Evolutionary conservation across 1,140 invertebrate species (phyloP).

Genomic region (Drosophila pruinosa): DNA sequence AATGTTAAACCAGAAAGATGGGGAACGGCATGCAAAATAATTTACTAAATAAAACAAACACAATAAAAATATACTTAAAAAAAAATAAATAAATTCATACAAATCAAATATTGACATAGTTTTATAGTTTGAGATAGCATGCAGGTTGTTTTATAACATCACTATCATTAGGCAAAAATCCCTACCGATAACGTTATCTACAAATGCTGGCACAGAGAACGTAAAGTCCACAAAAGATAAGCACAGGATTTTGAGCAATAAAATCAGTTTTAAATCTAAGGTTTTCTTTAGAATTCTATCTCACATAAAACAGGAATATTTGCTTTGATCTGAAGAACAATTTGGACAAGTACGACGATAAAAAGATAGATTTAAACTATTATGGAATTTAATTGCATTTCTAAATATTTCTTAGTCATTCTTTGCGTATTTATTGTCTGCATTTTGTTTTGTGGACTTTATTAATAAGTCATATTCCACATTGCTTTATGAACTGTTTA

Average conservation of each 20-base stretch:
- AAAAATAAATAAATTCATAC: not conserved
- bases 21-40: too few relatives aligned
- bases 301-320: too few relatives aligned
- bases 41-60: not conserved
- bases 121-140: not conserved
- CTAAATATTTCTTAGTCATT: too few relatives aligned
- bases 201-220: not conserved
- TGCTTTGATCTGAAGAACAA: too few relatives aligned
- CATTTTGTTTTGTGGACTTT: too few relatives aligned
- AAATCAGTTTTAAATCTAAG: not conserved
- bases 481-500: too few relatives aligned
- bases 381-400: too few relatives aligned
- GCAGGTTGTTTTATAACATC: not conserved
- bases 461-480: too few relatives aligned
- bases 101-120: not conserved
- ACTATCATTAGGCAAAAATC: not conserved
- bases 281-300: not conserved
- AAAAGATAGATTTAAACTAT: too few relatives aligned
- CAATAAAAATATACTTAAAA: not conserved
- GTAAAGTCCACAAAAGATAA: not conserved
- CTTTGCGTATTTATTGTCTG: too few relatives aligned
- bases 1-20: too few relatives aligned
- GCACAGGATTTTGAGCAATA: not conserved
- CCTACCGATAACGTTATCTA: not conserved
- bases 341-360: too few relatives aligned